These are phyloP conservation scores for Toxostoma redivivum DNA, from an alignment of 2,113 vertebrate genomes.

Conservation along the genomic window DNA sequence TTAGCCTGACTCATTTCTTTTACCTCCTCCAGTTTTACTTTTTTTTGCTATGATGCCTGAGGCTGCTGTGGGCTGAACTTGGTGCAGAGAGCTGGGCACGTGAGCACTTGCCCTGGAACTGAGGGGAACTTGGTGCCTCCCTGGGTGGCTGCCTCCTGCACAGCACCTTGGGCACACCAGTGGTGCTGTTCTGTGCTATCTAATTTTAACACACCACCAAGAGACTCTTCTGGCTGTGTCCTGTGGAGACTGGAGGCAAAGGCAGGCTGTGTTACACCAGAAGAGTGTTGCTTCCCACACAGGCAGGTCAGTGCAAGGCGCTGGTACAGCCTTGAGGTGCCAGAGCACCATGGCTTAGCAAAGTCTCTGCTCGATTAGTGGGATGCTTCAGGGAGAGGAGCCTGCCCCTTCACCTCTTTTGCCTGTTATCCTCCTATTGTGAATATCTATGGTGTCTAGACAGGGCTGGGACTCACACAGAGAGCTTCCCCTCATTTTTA, in stretches of 20 bases:
- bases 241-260: neutral
- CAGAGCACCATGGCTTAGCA: neutral
- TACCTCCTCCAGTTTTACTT: neutral
- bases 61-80: neutral
- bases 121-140: neutral
- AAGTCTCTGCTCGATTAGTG: neutral
- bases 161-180: neutral
- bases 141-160: accelerated
- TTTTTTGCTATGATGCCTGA: neutral
- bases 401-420: neutral
- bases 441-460: neutral
- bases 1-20: neutral
- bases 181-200: neutral
- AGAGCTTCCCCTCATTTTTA: neutral
- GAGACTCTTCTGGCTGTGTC: neutral
- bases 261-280: accelerated
- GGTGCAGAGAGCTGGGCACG: neutral
- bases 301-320: accelerated
- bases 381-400: neutral
- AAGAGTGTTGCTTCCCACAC: neutral
- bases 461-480: neutral
- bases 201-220: neutral
- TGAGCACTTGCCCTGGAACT: neutral
- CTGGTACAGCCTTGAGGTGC: neutral
- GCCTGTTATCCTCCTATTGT: neutral